Evolutionary conservation across 1,140 invertebrate species (phyloP).

Genomic region (Amyelois transitella): DNA sequence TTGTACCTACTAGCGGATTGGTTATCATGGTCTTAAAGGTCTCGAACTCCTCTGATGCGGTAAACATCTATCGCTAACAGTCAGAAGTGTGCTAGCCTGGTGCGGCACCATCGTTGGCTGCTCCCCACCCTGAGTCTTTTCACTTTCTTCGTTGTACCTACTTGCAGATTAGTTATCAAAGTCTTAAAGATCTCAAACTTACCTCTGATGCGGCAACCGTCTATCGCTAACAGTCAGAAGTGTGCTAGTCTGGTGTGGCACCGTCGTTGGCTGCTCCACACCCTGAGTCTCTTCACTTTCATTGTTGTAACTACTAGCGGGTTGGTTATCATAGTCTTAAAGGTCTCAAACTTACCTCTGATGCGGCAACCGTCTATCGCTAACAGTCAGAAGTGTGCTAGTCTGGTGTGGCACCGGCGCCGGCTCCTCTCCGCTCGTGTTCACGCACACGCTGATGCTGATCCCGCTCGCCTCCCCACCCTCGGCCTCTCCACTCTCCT

Average conservation of each 20-base stretch:
- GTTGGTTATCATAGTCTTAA: not conserved
- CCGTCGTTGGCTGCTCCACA: constrained; percentile 21
- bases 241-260: constrained; percentile 28
- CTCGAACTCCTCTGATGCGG: constrained; percentile 5
- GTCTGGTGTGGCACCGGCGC: constrained; percentile 23
- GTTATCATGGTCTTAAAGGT: not conserved
- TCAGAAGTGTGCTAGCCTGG: constrained; percentile 38
- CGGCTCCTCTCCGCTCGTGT: constrained; percentile 36
- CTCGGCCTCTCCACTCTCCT: constrained; percentile 32
- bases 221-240: constrained; percentile 46
- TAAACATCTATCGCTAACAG: constrained; percentile 41
- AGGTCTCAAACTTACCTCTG: constrained; percentile 38
- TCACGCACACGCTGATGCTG: constrained; percentile 64
- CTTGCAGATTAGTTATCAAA: constrained; percentile 27
- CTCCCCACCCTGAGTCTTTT: constrained; percentile 22
- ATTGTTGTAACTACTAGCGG: too few relatives aligned
- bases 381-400: constrained; percentile 42
- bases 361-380: constrained; percentile 42
- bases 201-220: constrained; percentile 54
- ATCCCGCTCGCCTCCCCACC: constrained; percentile 37
- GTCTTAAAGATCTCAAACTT: not conserved
- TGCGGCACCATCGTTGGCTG: constrained; percentile 21
- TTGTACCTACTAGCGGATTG: not conserved
- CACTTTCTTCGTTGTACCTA: constrained; percentile 58
- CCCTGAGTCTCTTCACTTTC: constrained; percentile 19